phyloP scores from a whole-genome alignment of 2,113 vertebrate genomes.

The Hydrolagus affinis region DNA sequence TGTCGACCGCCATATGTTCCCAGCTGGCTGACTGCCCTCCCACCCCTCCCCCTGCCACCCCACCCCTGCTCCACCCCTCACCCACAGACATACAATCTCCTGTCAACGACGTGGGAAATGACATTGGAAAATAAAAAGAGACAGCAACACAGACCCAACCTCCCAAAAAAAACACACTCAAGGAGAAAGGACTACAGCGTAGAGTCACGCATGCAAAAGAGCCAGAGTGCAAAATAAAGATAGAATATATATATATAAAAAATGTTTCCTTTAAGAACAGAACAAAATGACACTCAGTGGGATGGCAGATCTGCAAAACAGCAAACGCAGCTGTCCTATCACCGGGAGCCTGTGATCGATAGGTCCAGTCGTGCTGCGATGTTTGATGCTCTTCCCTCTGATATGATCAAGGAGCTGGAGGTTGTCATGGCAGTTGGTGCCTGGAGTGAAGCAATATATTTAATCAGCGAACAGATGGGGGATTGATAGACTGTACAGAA shows the following conservation, averaged over 20 bases:
- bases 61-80: neutral
- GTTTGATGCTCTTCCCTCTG: constrained; percentile 44
- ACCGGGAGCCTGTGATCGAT: constrained; percentile 46
- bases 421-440: constrained; percentile 45
- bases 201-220: neutral
- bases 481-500: constrained; percentile 41
- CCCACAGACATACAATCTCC: neutral
- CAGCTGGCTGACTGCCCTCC: neutral
- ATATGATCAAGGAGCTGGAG: constrained; percentile 49
- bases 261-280: neutral
- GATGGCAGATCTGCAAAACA: constrained; percentile 14
- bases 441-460: constrained; percentile 42
- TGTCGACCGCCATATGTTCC: too few relatives aligned
- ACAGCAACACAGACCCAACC: neutral
- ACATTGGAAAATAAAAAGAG: neutral
- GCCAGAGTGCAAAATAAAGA: neutral
- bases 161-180: neutral
- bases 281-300: neutral
- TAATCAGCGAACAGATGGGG: constrained; percentile 56
- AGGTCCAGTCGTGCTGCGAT: constrained; percentile 39
- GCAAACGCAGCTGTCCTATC: constrained; percentile 25
- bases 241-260: too few relatives aligned
- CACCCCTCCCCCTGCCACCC: too few relatives aligned
- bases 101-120: neutral
- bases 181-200: too few relatives aligned